A percentile compares a stretch with the other conserved stretches of the same genome.
These are phyloP conservation scores for Candoia aspera DNA, from an alignment of 2,113 vertebrate species.

Conservation along the genomic window DNA sequence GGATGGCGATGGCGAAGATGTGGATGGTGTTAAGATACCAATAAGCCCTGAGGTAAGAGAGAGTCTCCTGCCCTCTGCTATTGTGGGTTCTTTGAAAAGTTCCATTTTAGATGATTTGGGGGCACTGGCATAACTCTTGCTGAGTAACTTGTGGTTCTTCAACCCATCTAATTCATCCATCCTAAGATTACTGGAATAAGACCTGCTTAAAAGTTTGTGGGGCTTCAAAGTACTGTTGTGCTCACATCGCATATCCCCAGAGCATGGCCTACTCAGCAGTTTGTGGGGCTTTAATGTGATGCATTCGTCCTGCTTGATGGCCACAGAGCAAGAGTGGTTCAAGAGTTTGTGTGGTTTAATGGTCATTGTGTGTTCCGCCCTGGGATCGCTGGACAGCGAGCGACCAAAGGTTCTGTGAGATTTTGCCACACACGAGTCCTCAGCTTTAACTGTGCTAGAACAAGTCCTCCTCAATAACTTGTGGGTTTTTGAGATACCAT, in stretches of 20 bases:
- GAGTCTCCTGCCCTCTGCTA: constrained; percentile 83
- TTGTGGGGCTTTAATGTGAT: constrained; percentile 79
- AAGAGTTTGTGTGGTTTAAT: constrained; percentile 84
- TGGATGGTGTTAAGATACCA: constrained; percentile 87
- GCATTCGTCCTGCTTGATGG: constrained; percentile 79
- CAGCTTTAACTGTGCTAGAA: constrained; percentile 79
- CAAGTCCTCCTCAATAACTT: constrained; percentile 85
- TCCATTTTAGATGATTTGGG: constrained; percentile 83
- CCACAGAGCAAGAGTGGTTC: constrained; percentile 76
- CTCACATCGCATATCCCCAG: constrained; percentile 83
- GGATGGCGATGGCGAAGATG: constrained; percentile 81
- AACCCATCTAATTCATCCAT: constrained; percentile 85
- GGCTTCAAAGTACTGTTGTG: constrained; percentile 80
- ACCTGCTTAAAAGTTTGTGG: constrained; percentile 84
- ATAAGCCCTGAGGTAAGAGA: constrained; percentile 95
- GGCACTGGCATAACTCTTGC: constrained; percentile 81
- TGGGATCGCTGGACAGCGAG: constrained; percentile 80
- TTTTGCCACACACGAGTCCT: constrained; percentile 80
- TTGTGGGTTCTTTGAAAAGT: constrained; percentile 81
- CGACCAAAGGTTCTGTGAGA: constrained; percentile 83
- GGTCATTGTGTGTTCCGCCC: constrained; percentile 77
- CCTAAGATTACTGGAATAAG: constrained; percentile 81
- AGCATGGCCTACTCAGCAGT: constrained; percentile 80
- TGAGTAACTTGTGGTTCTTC: constrained; percentile 83
- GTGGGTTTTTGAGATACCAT: constrained; percentile 87